phyloP scores from a whole-genome alignment of 2,888 invertebrate genomes.

The Timema podura region DNA sequence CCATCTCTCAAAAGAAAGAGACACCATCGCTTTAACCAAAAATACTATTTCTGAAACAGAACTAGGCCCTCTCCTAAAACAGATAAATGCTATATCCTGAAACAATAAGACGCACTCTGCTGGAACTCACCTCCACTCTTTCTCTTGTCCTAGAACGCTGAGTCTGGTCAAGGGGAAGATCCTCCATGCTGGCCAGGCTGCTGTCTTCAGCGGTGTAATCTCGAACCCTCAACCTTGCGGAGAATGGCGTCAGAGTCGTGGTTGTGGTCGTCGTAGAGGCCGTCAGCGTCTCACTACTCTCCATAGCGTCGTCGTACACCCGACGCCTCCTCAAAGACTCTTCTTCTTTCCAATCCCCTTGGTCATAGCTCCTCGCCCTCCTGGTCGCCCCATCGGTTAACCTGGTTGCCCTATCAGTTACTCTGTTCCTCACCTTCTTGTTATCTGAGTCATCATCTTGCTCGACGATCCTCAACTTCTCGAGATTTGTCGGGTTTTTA shows the following conservation, averaged over 20 bases:
- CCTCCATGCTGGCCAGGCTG: slow-evolving; percentile 23
- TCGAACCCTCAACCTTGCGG: no score
- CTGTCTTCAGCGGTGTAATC: slow-evolving; percentile 20
- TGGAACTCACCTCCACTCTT: slow-evolving; percentile 26
- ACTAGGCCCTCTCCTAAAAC: no score
- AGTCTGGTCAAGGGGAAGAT: slow-evolving; percentile 22
- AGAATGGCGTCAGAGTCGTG: slow-evolving; percentile 20
- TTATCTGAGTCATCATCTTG: slow-evolving; percentile 28
- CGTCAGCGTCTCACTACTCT: slow-evolving; percentile 19
- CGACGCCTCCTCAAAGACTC: slow-evolving; percentile 3
- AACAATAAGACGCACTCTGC: slow-evolving; percentile 22
- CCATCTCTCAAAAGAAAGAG: no score
- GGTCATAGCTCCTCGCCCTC: slow-evolving; percentile 26
- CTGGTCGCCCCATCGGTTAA: slow-evolving; percentile 23
- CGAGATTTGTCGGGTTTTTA: no score
- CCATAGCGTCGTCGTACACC: slow-evolving; percentile 16
- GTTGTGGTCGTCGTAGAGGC: slow-evolving; percentile 9
- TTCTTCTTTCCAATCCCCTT: slow-evolving; percentile 26
- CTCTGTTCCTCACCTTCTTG: slow-evolving; percentile 29
- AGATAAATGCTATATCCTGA: no score
- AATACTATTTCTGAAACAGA: no score
- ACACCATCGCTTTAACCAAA: no score
- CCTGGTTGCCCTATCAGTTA: slow-evolving; percentile 21
- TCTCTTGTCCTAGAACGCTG: slow-evolving; percentile 2
- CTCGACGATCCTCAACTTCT: slow-evolving; percentile 34